These are phyloP conservation scores for Seriola rivoliana DNA, from an alignment of 2,113 vertebrate genomes.

Conservation along the genomic window DNA sequence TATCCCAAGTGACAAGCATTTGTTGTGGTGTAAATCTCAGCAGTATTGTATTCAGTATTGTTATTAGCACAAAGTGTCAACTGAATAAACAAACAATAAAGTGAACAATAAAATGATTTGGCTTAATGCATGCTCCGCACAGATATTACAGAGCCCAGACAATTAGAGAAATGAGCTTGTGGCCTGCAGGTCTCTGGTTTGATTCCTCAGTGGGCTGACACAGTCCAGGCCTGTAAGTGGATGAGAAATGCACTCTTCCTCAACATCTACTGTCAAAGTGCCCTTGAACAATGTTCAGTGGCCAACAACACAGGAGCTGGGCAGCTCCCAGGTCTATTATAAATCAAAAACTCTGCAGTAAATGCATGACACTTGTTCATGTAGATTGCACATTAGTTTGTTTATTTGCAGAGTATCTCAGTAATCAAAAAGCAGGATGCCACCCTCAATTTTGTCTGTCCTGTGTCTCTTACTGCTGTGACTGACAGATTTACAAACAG, in stretches of 20 bases:
- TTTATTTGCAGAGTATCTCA: slow-evolving; percentile 38
- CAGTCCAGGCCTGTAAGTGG: slow-evolving; percentile 56
- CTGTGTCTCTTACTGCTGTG: slow-evolving; percentile 22
- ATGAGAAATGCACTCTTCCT: slow-evolving; percentile 75
- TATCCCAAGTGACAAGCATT: background rate
- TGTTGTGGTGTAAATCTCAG: slow-evolving; percentile 44
- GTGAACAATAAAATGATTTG: slow-evolving; percentile 59
- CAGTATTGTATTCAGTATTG: slow-evolving; percentile 11
- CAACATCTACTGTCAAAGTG: slow-evolving; percentile 78
- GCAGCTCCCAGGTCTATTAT: slow-evolving; percentile 79
- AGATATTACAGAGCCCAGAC: slow-evolving; percentile 61
- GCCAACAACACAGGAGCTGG: slow-evolving; percentile 78
- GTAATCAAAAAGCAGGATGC: slow-evolving; percentile 57
- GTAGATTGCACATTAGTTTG: slow-evolving; percentile 74
- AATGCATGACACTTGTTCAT: slow-evolving; percentile 75
- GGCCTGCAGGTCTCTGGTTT: slow-evolving; percentile 65
- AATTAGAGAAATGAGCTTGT: slow-evolving; percentile 70
- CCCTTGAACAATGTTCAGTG: slow-evolving; percentile 80
- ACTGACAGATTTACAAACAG: slow-evolving; percentile 69
- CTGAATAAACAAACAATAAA: slow-evolving; percentile 68
- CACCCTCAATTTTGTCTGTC: slow-evolving; percentile 24
- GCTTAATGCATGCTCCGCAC: slow-evolving; percentile 50
- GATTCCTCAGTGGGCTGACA: slow-evolving; percentile 55
- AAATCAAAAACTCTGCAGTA: slow-evolving; percentile 81
- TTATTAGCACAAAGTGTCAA: slow-evolving; percentile 54